Percentiles rank a stretch among this genome's conserved stretches.
These are phyloP conservation scores for Anthopleura sola DNA, from an alignment of 64 coral and sea anemone genomes.

Conservation along the genomic window DNA sequence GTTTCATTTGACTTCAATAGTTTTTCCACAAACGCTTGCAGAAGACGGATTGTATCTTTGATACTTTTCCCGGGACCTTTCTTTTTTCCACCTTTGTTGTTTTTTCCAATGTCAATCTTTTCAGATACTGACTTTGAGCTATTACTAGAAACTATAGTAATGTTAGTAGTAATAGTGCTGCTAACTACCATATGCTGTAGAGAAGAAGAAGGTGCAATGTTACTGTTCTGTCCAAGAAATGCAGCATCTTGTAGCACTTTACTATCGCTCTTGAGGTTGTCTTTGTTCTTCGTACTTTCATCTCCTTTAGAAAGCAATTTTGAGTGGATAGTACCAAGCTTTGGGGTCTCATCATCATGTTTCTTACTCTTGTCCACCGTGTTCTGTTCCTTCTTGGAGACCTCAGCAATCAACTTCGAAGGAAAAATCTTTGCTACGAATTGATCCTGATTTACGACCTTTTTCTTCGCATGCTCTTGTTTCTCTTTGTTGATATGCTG, in stretches of 20 bases:
- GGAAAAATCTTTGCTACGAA: not conserved
- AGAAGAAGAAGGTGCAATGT: not conserved
- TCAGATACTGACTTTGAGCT: not conserved
- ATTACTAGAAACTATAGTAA: not conserved
- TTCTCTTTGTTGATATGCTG: not conserved
- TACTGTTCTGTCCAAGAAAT: not conserved
- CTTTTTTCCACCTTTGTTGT: not conserved
- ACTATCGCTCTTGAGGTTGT: not conserved
- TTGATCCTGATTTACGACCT: not conserved
- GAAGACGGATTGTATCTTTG: not conserved
- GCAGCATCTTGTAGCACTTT: not conserved
- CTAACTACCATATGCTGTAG: not conserved
- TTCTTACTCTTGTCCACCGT: not conserved
- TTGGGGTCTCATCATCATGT: not conserved
- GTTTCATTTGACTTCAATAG: not conserved
- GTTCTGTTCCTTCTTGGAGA: not conserved
- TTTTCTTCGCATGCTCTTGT: not conserved
- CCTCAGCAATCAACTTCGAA: not conserved
- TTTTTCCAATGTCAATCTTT: not conserved
- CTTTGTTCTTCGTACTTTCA: not conserved
- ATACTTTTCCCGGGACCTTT: not conserved
- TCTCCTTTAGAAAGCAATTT: not conserved
- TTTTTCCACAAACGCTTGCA: constrained; percentile 10
- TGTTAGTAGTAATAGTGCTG: not conserved
- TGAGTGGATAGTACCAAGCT: not conserved